Evolutionary conservation across 2,888 invertebrate species (phyloP).

Genomic region (Nectonema munidae): DNA sequence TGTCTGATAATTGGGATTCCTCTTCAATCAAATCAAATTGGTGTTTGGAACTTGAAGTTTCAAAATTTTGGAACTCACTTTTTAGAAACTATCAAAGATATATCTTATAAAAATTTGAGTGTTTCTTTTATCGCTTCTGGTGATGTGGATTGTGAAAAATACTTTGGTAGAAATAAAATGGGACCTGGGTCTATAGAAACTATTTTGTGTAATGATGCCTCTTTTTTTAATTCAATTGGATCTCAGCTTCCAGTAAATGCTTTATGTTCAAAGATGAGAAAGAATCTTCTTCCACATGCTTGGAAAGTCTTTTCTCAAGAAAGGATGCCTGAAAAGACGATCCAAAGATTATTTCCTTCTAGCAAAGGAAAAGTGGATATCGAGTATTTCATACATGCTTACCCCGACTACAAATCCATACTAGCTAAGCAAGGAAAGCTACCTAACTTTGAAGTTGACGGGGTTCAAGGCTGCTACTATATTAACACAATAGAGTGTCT

Average conservation of each 20-base stretch:
- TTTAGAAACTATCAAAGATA: too few relatives aligned
- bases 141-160: too few relatives aligned
- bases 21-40: too few relatives aligned
- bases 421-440: slow-evolving; percentile 6
- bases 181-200: too few relatives aligned
- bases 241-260: background rate
- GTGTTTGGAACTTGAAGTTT: too few relatives aligned
- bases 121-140: too few relatives aligned
- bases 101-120: too few relatives aligned
- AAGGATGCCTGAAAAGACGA: slow-evolving; percentile 24
- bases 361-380: slow-evolving; percentile 19
- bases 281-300: slow-evolving; percentile 19
- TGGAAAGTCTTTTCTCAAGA: slow-evolving; percentile 32
- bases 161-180: too few relatives aligned
- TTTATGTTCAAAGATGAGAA: background rate
- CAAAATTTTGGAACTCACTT: too few relatives aligned
- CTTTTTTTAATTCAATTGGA: slow-evolving; percentile 2
- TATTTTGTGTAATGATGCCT: too few relatives aligned
- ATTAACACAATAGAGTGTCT: slow-evolving; percentile 34
- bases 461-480: slow-evolving; percentile 27
- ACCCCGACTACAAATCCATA: slow-evolving; percentile 27
- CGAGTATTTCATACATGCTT: slow-evolving; percentile 23
- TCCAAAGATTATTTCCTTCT: slow-evolving; percentile 27
- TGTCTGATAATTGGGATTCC: too few relatives aligned
- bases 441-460: slow-evolving; percentile 6